Conservation (phyloP, 2,888 invertebrate species). For the Empis stercorea region DNA sequence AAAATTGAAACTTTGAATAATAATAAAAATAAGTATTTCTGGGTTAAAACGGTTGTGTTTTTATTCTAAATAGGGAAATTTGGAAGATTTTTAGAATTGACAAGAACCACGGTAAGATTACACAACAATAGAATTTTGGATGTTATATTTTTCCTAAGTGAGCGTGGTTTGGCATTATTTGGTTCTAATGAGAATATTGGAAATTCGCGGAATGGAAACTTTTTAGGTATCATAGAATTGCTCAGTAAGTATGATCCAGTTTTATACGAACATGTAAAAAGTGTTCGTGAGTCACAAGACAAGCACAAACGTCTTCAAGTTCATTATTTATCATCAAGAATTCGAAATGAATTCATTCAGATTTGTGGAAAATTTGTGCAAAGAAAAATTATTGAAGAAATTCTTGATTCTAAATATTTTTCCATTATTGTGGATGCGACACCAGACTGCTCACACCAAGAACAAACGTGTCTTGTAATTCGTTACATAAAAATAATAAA, state of each 20-base stretch:
- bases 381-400: neutral
- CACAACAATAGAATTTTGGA: neutral
- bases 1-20: too few relatives aligned
- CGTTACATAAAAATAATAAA: neutral
- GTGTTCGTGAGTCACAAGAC: neutral
- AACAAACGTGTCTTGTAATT: constrained; percentile 3
- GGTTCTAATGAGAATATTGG: neutral
- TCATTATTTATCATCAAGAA: neutral
- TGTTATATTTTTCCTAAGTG: neutral
- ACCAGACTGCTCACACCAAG: constrained; percentile 1
- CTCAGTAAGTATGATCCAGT: neutral
- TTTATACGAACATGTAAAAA: neutral
- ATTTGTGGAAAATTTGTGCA: constrained; percentile 1
- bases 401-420: neutral
- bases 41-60: too few relatives aligned
- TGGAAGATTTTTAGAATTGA: too few relatives aligned
- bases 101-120: too few relatives aligned
- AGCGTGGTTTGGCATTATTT: neutral
- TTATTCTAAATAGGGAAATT: too few relatives aligned
- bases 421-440: neutral
- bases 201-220: neutral
- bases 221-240: neutral
- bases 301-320: constrained; percentile 2
- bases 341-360: constrained; percentile 2
- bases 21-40: too few relatives aligned